Evolutionary conservation across 2,113 vertebrate genomes (phyloP).

Genomic region (Suricata suricatta): DNA sequence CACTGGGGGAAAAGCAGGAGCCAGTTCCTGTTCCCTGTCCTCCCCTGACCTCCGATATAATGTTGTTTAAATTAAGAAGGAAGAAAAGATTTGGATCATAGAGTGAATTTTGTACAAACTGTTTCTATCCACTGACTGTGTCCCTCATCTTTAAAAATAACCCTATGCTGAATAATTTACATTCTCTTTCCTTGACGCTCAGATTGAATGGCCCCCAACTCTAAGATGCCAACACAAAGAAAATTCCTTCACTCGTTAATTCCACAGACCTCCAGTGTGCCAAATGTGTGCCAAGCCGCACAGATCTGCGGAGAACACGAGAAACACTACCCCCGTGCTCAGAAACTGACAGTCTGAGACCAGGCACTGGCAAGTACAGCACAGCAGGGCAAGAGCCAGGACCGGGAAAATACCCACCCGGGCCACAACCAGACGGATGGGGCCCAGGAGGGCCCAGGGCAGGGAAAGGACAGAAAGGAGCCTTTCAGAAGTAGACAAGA

Average conservation of each 20-base stretch:
- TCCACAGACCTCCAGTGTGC: not conserved
- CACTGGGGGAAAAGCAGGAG: not conserved
- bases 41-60: not conserved
- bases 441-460: not conserved
- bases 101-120: not conserved
- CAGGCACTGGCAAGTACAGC: not conserved
- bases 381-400: not conserved
- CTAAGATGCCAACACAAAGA: not conserved
- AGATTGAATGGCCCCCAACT: not conserved
- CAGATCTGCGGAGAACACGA: not conserved
- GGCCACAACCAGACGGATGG: not conserved
- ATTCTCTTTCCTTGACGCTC: not conserved
- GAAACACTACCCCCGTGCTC: not conserved
- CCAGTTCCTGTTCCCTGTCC: not conserved
- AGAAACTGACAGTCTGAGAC: not conserved
- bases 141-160: constrained; percentile 22
- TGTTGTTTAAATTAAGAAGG: not conserved
- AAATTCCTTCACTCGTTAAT: not conserved
- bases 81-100: not conserved
- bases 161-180: not conserved
- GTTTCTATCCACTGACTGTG: not conserved
- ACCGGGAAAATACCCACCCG: fast-evolving
- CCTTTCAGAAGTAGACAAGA: not conserved
- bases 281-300: not conserved
- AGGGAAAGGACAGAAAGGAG: not conserved